phyloP scores from a whole-genome alignment of 2,888 invertebrate genomes.

The Acleris sparsana region DNA sequence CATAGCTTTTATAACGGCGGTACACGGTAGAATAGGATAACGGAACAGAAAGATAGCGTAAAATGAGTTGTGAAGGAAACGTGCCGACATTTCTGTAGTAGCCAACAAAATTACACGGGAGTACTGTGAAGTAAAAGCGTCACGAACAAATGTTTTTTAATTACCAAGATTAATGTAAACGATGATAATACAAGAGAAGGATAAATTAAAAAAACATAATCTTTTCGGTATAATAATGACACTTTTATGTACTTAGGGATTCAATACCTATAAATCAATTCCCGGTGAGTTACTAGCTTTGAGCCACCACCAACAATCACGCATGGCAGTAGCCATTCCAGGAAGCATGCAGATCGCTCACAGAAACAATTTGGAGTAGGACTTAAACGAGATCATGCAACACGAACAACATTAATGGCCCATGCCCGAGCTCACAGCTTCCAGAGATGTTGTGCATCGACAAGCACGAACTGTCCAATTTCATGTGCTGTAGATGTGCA shows the following conservation, averaged over 20 bases:
- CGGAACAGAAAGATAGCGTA: constrained; percentile 46
- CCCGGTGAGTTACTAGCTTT: constrained; percentile 69
- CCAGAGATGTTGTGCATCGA: constrained; percentile 75
- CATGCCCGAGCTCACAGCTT: constrained; percentile 73
- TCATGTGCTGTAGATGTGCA: constrained; percentile 77
- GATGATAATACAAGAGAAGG: constrained; percentile 21
- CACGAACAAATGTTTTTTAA: constrained; percentile 39
- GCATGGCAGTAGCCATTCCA: constrained; percentile 78
- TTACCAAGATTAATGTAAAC: constrained; percentile 29
- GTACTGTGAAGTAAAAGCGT: constrained; percentile 53
- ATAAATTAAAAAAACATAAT: constrained; percentile 16
- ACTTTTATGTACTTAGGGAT: background rate
- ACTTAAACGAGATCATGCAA: constrained; percentile 78
- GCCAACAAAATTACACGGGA: constrained; percentile 48
- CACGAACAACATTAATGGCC: constrained; percentile 79
- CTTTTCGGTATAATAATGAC: constrained; percentile 3
- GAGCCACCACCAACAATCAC: constrained; percentile 67
- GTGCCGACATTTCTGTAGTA: constrained; percentile 48
- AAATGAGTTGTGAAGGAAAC: constrained; percentile 55
- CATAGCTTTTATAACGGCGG: constrained; percentile 25
- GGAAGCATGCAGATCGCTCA: constrained; percentile 78
- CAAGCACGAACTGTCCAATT: constrained; percentile 76
- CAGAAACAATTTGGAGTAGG: constrained; percentile 68
- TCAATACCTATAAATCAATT: constrained; percentile 40
- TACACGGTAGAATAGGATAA: constrained; percentile 38